Conservation (phyloP, 2,888 invertebrate genomes). For the Mythimna pallens region DNA sequence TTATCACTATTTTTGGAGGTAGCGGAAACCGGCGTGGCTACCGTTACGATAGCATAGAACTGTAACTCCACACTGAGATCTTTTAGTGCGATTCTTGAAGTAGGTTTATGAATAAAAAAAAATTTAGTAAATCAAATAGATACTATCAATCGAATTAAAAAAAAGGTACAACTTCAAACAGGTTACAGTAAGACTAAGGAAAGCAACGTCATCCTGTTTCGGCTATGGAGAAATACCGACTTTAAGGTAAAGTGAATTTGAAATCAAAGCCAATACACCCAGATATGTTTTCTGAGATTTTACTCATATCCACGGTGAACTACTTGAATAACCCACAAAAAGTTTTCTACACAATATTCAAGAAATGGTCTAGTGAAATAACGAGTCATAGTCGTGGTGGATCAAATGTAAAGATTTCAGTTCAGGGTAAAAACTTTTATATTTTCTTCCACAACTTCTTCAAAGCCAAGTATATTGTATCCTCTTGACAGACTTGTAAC, state of each 20-base stretch:
- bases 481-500: too few relatives aligned
- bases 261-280: background rate
- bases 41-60: background rate
- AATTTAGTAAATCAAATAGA: background rate
- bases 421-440: too few relatives aligned
- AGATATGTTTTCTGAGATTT: background rate
- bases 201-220: background rate
- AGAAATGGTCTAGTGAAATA: background rate
- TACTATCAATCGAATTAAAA: background rate
- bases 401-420: too few relatives aligned
- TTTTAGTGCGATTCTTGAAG: background rate
- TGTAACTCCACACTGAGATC: background rate
- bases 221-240: background rate
- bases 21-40: too few relatives aligned
- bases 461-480: too few relatives aligned
- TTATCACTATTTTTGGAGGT: too few relatives aligned
- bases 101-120: background rate
- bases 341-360: background rate
- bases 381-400: too few relatives aligned
- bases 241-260: background rate
- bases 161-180: too few relatives aligned
- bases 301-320: background rate
- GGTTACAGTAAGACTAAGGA: background rate
- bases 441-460: too few relatives aligned
- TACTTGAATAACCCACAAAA: background rate